phyloP scores from a whole-genome alignment of 2,113 vertebrate genomes.

The Grus americana region DNA sequence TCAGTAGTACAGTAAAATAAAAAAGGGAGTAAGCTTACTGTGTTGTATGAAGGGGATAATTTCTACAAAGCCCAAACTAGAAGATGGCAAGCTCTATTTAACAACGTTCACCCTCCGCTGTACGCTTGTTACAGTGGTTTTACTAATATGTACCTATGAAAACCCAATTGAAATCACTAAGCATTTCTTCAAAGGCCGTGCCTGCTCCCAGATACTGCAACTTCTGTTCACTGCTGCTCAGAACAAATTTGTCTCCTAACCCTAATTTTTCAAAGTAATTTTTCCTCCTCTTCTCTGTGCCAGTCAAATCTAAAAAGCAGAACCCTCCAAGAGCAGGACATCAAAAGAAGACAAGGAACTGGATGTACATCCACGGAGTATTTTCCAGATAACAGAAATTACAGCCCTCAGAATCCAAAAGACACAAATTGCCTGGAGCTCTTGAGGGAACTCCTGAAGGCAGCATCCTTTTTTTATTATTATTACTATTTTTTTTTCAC shows the following conservation, averaged over 20 bases:
- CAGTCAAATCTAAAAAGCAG: not conserved
- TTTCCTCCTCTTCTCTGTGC: not conserved
- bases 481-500: not conserved
- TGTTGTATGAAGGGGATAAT: accelerated
- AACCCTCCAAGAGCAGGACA: not conserved
- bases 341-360: not conserved
- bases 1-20: not conserved
- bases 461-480: not conserved
- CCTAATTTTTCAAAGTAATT: not conserved
- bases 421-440: not conserved
- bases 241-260: not conserved
- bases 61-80: not conserved
- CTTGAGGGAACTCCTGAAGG: not conserved
- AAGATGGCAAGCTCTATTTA: not conserved
- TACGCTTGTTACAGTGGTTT: not conserved
- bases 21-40: not conserved
- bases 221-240: not conserved
- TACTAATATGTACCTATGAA: not conserved
- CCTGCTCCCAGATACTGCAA: not conserved
- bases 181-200: not conserved
- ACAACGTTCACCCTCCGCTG: not conserved
- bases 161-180: not conserved
- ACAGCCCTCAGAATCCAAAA: not conserved
- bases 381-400: not conserved
- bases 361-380: not conserved